phyloP scores from a whole-genome alignment of 2,888 invertebrate species.

The Limnephilus marmoratus region DNA sequence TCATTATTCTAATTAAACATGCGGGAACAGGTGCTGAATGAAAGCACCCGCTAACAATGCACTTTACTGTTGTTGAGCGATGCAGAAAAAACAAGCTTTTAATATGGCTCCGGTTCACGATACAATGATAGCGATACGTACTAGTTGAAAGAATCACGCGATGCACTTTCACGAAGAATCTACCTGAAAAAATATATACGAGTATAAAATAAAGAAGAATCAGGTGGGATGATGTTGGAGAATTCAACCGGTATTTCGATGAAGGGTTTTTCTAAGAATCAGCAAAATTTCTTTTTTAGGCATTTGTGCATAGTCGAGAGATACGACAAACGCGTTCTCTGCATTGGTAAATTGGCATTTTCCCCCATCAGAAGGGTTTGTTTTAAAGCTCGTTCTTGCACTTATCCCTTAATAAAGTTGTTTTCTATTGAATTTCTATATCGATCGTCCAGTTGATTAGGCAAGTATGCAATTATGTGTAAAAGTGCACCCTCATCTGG shows the following conservation, averaged over 20 bases:
- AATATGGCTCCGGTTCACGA: neutral
- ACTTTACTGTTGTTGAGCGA: slow-evolving; percentile 2
- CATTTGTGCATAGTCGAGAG: no score
- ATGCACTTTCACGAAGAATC: neutral
- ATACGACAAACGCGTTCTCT: no score
- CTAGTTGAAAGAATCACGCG: neutral
- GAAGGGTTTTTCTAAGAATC: neutral
- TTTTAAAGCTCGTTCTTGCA: neutral
- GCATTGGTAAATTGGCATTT: no score
- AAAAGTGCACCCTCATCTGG: no score
- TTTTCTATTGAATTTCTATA: no score
- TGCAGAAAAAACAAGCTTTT: neutral
- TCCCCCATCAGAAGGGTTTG: neutral
- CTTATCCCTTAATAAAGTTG: no score
- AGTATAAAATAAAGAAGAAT: no score
- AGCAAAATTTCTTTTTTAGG: neutral
- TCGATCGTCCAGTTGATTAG: no score
- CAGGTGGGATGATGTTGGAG: no score
- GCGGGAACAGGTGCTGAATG: neutral
- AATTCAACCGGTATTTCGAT: neutral
- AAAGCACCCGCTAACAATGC: neutral
- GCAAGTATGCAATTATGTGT: no score
- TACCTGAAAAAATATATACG: no score
- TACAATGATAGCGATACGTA: neutral
- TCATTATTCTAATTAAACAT: neutral